A percentile compares a stretch with the other conserved stretches of the same genome.
phyloP scores from a whole-genome alignment of 2,888 invertebrate genomes.

The Bursaphelenchus okinawaensis region DNA sequence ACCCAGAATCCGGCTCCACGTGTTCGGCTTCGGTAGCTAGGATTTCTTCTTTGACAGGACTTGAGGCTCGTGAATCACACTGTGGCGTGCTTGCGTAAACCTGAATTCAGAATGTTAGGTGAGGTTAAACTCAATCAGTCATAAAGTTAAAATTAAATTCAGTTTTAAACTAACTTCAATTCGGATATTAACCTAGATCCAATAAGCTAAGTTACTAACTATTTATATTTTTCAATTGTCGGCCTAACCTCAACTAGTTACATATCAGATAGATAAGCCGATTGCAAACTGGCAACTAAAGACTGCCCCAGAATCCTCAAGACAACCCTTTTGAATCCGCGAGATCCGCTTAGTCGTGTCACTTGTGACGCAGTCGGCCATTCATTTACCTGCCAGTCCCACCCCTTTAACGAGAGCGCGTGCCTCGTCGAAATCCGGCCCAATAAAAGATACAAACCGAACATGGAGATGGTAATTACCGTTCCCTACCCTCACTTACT shows the following conservation, averaged over 20 bases:
- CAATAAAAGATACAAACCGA: not conserved
- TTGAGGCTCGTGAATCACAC: not conserved
- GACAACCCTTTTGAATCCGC: not conserved
- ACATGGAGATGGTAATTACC: not conserved
- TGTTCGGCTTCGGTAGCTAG: not conserved
- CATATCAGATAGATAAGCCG: too few relatives aligned
- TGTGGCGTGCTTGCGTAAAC: constrained; percentile 13
- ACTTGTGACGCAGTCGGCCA: not conserved
- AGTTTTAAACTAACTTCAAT: not conserved
- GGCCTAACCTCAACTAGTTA: too few relatives aligned
- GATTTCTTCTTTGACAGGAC: not conserved
- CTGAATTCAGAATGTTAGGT: too few relatives aligned
- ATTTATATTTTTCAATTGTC: too few relatives aligned
- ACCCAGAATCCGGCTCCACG: not conserved
- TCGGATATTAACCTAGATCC: too few relatives aligned
- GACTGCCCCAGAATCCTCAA: not conserved
- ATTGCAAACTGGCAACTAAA: too few relatives aligned
- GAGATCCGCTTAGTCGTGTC: not conserved
- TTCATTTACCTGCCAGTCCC: not conserved
- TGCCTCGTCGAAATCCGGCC: not conserved
- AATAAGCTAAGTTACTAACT: too few relatives aligned
- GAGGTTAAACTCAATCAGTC: too few relatives aligned
- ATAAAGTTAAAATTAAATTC: too few relatives aligned
- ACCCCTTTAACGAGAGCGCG: not conserved
- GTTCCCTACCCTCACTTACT: too few relatives aligned